These are phyloP conservation scores for Conger conger DNA, from an alignment of 2,113 vertebrate species.

Conservation along the genomic window DNA sequence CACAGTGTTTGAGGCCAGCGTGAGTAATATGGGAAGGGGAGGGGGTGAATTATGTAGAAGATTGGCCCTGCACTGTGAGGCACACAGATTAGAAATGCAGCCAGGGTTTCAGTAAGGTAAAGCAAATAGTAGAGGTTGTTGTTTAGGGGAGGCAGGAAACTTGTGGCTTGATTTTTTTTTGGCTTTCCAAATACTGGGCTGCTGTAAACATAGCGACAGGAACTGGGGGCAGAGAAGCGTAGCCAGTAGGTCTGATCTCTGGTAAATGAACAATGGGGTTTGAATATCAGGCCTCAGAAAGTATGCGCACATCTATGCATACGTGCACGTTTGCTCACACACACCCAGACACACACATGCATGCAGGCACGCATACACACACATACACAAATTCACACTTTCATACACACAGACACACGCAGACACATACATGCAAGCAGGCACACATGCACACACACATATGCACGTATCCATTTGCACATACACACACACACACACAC, in stretches of 20 bases:
- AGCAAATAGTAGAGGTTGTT: not conserved
- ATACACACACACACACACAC: not conserved
- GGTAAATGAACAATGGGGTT: not conserved
- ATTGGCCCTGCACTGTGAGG: not conserved
- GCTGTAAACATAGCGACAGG: not conserved
- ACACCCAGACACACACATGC: not conserved
- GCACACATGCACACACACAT: slow-evolving; percentile 15
- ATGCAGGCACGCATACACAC: too few relatives aligned
- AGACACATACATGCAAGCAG: not conserved
- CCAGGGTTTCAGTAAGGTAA: not conserved
- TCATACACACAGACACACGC: too few relatives aligned
- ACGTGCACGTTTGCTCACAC: not conserved
- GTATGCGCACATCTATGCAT: too few relatives aligned
- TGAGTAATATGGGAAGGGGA: not conserved
- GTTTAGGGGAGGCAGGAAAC: not conserved
- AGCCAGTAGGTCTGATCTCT: not conserved
- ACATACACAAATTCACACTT: too few relatives aligned
- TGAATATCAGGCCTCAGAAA: not conserved
- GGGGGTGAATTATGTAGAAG: not conserved
- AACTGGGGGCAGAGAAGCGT: not conserved
- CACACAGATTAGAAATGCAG: not conserved
- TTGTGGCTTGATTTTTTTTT: not conserved
- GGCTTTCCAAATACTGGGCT: not conserved
- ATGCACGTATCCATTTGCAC: slow-evolving; percentile 10
- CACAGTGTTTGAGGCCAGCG: not conserved